Evolutionary conservation across 2,888 invertebrate species (phyloP), one percentile per base, ranked within the genome.

Genomic region (Corbicula japonica): DNA sequence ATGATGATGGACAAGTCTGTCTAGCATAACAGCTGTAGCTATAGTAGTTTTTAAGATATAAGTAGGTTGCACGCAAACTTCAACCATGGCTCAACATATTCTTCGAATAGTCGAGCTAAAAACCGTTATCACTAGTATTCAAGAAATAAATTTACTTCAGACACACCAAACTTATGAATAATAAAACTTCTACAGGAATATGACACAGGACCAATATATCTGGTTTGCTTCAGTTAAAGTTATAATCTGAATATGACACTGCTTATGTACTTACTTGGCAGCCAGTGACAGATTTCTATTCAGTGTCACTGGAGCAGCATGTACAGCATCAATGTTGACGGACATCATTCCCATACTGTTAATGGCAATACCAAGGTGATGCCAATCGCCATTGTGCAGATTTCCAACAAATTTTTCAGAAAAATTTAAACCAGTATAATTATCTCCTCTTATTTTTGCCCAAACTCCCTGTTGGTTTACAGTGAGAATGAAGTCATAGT

Each of bases 301-400:
- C 48, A 41, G 52, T 50, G 41, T 62, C 21, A 58, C 62, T 28
- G 61, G 38, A 5, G 21, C 10, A 5, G 32, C 15, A 32, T 23
- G 30, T 30, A 58, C 28, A 23, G 66, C 70, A 28, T 76, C 71
- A 12, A 76, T 52, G 35, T 66, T 66, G 12, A 52, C 68, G 0
- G 68, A 56, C 52, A 72, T n/a, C n/a, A n/a, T 38, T 12, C 76
- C 76, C 3, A 28, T 50, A 35, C 15, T n/a, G 30, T 48, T 38
- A 2, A 74, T 65, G 28, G 76, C 46, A 0, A 81, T 34, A 2
- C 62, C 84, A 23, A 84, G 34, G 30, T 68, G 63, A 52, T 79
- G 76, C 84, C 84, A 84, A 30, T 69, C 48, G 23, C 75, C 76
- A 66, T 84, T 73, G 68, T 48, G 38, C 18, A 79, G 8, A 52